Conservation (phyloP, 1,140 invertebrate species). For the Eurosta solidaginis region DNA sequence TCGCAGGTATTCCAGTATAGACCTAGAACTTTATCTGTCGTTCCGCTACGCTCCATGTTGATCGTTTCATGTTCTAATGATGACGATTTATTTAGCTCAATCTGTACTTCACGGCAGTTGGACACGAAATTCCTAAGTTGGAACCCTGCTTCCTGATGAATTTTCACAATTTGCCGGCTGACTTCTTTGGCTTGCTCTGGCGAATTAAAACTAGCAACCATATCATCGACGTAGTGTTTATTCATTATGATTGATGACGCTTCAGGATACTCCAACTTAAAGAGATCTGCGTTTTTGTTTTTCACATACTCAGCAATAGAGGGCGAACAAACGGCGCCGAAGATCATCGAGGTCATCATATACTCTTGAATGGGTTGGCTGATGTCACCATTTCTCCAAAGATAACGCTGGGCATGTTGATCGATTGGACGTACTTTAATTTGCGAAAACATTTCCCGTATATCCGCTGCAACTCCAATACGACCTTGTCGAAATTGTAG, state of each 20-base stretch:
- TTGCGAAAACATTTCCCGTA: background rate
- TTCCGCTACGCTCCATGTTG: background rate
- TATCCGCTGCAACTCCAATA: background rate
- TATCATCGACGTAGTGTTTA: background rate
- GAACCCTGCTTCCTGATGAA: background rate
- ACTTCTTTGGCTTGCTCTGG: background rate
- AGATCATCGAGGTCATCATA: no score
- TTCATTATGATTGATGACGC: background rate
- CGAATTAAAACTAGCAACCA: background rate
- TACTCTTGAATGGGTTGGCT: background rate
- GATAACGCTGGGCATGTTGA: no score
- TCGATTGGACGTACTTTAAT: no score
- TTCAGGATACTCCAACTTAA: background rate
- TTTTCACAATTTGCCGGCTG: no score
- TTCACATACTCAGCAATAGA: background rate
- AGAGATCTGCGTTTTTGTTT: background rate
- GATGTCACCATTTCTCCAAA: background rate
- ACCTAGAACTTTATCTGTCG: background rate
- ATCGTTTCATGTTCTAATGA: background rate
- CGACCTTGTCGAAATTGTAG: background rate
- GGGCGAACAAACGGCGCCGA: background rate
- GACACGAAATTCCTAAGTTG: no score
- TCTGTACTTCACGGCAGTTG: no score
- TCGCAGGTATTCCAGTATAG: background rate
- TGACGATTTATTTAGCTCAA: background rate